Conservation (phyloP, 2,113 vertebrate genomes). For the Xiphophorus maculatus region DNA sequence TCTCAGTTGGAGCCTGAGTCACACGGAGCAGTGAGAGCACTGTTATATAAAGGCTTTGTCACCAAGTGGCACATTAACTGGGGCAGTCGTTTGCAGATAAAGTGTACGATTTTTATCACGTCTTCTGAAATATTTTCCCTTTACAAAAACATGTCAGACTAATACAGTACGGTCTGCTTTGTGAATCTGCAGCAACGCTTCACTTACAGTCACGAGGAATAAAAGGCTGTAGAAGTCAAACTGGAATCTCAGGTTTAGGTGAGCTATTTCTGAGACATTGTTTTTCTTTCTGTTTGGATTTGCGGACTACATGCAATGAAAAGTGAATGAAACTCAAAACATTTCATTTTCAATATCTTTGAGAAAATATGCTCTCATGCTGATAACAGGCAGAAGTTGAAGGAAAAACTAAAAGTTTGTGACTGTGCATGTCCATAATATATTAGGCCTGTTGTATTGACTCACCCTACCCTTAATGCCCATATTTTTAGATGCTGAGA, state of each 20-base stretch:
- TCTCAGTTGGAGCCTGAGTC: constrained; percentile 56
- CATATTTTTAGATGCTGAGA: not conserved
- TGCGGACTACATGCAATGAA: not conserved
- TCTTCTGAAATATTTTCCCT: not conserved
- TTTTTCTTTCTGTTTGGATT: constrained; percentile 12
- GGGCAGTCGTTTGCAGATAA: constrained; percentile 10
- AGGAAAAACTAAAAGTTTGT: no score
- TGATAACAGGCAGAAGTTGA: no score
- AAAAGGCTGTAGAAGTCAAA: constrained; percentile 8
- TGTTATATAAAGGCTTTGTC: constrained; percentile 64
- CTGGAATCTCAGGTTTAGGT: constrained; percentile 28
- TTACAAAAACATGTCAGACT: not conserved
- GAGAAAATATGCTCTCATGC: no score
- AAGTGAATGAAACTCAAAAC: not conserved
- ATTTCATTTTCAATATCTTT: not conserved
- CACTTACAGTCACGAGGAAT: not conserved
- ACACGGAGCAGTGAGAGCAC: constrained; percentile 48
- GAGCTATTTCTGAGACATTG: not conserved
- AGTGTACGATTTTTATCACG: constrained; percentile 3
- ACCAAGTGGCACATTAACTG: constrained; percentile 25
- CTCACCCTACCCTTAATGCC: not conserved
- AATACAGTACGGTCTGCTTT: no score
- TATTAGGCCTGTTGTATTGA: not conserved
- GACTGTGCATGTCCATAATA: no score
- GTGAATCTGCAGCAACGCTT: not conserved